Percentiles rank a stretch among this genome's conserved stretches.
Conservation (phyloP, 2,113 vertebrate species). For the Corvus hawaiiensis region DNA sequence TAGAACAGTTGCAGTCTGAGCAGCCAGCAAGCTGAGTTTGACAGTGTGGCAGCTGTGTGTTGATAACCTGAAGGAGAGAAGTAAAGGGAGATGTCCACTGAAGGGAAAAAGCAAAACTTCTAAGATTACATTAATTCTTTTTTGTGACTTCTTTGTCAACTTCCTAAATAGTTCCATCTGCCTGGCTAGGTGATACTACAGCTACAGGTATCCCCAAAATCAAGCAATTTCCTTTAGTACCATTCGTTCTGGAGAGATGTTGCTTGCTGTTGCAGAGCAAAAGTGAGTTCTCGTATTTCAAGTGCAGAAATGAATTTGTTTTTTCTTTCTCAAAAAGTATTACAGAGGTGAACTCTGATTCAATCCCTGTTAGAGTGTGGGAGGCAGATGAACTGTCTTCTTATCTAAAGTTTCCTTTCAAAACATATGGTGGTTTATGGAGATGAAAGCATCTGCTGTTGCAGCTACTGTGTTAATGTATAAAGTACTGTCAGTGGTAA, state of each 20-base stretch:
- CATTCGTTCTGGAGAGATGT: background rate
- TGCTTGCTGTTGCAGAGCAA: background rate
- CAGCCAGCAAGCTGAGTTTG: background rate
- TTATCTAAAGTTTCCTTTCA: background rate
- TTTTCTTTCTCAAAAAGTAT: background rate
- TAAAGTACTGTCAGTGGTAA: background rate
- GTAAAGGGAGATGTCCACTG: background rate
- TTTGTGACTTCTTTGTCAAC: background rate
- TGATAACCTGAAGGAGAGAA: background rate
- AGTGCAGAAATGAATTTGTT: background rate
- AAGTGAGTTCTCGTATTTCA: background rate
- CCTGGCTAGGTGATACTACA: background rate
- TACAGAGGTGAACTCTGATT: background rate
- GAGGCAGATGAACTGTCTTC: background rate
- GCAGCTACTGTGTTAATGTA: background rate
- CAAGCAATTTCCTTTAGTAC: background rate
- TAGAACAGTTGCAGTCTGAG: background rate
- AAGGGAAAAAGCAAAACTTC: background rate
- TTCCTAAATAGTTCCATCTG: background rate
- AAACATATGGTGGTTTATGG: background rate
- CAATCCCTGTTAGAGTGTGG: background rate
- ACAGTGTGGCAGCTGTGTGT: background rate
- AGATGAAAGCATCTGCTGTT: background rate
- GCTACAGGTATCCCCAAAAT: background rate
- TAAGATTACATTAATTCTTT: rapidly evolving